Conservation (phyloP, 2,888 invertebrate genomes). For the Stenichneumon culpator region DNA sequence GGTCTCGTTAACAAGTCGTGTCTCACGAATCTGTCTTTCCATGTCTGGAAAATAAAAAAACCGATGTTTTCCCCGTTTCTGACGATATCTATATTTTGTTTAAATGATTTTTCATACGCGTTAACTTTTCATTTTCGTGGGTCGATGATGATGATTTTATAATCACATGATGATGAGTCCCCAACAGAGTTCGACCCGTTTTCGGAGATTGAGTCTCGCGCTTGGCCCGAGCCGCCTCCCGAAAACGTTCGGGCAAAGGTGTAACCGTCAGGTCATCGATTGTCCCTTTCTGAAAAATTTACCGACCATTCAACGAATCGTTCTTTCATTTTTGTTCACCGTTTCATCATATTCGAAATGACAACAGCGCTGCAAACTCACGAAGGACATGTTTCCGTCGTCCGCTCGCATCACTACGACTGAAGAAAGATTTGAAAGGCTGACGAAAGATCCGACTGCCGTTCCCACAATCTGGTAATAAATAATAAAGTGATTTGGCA, state of each 20-base stretch:
- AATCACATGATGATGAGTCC: neutral
- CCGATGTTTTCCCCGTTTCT: neutral
- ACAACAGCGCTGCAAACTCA: neutral
- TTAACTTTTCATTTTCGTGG: neutral
- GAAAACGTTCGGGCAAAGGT: conserved; percentile 1
- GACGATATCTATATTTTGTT: neutral
- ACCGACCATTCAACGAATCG: neutral
- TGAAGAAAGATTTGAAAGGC: neutral
- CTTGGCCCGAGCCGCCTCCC: neutral
- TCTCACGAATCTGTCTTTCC: neutral
- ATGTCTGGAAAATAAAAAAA: neutral
- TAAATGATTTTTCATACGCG: neutral
- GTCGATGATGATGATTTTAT: neutral
- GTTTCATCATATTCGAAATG: neutral
- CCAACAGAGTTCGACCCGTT: neutral
- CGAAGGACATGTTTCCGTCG: neutral
- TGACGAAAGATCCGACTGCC: neutral
- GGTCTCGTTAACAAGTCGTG: neutral
- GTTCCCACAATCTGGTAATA: neutral
- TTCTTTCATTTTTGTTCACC: neutral
- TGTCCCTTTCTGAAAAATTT: neutral
- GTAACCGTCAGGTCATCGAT: neutral
- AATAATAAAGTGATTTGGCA: neutral
- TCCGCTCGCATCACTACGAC: neutral
- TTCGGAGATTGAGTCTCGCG: neutral